Percentiles rank a stretch among this genome's conserved stretches.
Evolutionary conservation across 2,113 vertebrate species (phyloP).

Genomic region (Montifringilla adamsi): DNA sequence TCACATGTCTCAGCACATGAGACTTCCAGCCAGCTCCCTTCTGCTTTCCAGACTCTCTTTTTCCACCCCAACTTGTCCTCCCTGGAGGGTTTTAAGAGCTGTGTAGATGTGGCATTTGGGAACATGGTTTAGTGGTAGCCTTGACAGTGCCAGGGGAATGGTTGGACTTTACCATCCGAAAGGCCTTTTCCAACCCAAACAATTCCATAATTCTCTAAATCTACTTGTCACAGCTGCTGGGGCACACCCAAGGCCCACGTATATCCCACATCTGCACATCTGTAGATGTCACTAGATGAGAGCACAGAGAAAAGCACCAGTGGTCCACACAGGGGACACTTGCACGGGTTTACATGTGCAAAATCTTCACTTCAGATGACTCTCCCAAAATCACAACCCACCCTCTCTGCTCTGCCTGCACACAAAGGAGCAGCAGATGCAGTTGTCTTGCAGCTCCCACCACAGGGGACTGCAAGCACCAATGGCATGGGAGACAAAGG

Average conservation of each 20-base stretch:
- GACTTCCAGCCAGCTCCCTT: neutral
- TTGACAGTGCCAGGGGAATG: too few relatives aligned
- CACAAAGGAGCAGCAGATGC: neutral
- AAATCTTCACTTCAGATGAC: neutral
- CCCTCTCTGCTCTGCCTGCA: neutral
- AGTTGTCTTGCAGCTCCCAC: neutral
- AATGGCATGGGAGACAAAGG: neutral
- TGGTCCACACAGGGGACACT: neutral
- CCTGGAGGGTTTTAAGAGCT: neutral
- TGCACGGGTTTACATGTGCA: neutral
- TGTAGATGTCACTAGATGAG: neutral
- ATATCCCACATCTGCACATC: neutral
- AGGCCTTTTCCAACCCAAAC: neutral
- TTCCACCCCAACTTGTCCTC: neutral
- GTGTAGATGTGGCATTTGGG: neutral
- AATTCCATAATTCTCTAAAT: neutral
- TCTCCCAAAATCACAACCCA: neutral
- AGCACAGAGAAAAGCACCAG: neutral
- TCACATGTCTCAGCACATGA: neutral
- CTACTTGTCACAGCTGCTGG: neutral
- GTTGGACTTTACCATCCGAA: neutral
- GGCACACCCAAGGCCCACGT: neutral
- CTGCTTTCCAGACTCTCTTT: neutral
- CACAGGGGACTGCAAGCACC: fast-evolving
- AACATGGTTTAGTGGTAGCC: neutral